Base-by-base conservation (phyloP, 2,113 vertebrate genomes). In the Scolopax mira region DNA sequence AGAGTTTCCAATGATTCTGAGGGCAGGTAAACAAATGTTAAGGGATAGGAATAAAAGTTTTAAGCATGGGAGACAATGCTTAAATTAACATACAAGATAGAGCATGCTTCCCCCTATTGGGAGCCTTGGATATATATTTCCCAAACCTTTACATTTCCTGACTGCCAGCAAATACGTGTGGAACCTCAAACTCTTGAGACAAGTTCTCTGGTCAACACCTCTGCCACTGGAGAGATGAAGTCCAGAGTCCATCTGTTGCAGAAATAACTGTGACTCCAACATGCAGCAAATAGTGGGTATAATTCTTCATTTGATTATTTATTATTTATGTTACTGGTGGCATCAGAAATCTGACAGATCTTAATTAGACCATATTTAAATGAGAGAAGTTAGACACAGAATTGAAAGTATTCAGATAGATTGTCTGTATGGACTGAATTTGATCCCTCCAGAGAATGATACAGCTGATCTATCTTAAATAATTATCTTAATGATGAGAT, bases 271-370 rank as follows among this genome's bases (percentile, higher is more conserved):
- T 46, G 49, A 67, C 8, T 73, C 22, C 8, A 69, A 11, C 0
- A 0, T n/a, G 11, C 18, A 2, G 0, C 22, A 61, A 88, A 61
- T 66, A 81, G 52, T 1, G 1, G 18, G 16, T 30, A 15, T n/a
- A 55, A 44, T 49, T 85, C 7, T 58, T 75, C 52, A 3, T 24
- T 66, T 60, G 13, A 16, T 93, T n/a, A 13, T 87, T 91, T 86
- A 30, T 62, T 83, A 42, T 48, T 88, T 66, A 51, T 52, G 16
- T 23, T 64, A 35, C 35, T 60, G 42, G 18, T 84, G 69, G 25
- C 28, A 84, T 27, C 25, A 70, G 39, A 88, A 84, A 74, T 46
- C 8, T 61, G 77, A 44, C 74, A 78, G 19, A 62, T 39, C 24
- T 78, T 84, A 54, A 71, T 80, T 49, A 78, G 17, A 58, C 5